Evolutionary conservation across 2,797 vertebrate species (phyloP).

Genomic region (Micrastur ruficollis): DNA sequence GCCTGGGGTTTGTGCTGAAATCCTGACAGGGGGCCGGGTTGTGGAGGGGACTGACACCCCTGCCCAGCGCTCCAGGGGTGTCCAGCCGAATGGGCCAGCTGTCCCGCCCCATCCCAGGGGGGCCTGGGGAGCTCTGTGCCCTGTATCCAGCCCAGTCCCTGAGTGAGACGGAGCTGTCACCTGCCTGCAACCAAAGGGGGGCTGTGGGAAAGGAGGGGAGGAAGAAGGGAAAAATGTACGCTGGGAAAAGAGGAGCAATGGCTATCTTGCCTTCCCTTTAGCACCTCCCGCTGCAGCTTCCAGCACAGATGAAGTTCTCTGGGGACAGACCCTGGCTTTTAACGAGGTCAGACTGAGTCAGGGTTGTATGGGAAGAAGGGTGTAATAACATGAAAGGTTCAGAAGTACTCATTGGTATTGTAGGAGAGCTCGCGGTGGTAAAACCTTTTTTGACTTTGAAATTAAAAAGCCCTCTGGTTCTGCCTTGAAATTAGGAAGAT

Average conservation of each 20-base stretch:
- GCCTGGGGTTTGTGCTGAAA: neutral
- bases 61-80: neutral
- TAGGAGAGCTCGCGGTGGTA: fast-evolving
- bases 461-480: neutral
- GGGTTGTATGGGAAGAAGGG: neutral
- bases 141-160: too few relatives aligned
- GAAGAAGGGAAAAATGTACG: fast-evolving
- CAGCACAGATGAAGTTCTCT: neutral
- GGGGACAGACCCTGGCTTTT: neutral
- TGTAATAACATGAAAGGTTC: neutral
- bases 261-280: neutral
- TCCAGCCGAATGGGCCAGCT: fast-evolving
- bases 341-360: neutral
- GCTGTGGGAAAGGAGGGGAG: neutral
- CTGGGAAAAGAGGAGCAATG: neutral
- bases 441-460: neutral
- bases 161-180: neutral
- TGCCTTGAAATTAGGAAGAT: neutral
- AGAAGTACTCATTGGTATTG: neutral
- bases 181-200: neutral
- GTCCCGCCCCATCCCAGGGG: too few relatives aligned
- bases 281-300: neutral
- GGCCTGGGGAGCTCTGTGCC: too few relatives aligned
- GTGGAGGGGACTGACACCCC: fast-evolving
- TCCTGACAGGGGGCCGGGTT: fast-evolving